Conservation (phyloP, 2,797 vertebrate species). For the Sitta carolinensis region DNA sequence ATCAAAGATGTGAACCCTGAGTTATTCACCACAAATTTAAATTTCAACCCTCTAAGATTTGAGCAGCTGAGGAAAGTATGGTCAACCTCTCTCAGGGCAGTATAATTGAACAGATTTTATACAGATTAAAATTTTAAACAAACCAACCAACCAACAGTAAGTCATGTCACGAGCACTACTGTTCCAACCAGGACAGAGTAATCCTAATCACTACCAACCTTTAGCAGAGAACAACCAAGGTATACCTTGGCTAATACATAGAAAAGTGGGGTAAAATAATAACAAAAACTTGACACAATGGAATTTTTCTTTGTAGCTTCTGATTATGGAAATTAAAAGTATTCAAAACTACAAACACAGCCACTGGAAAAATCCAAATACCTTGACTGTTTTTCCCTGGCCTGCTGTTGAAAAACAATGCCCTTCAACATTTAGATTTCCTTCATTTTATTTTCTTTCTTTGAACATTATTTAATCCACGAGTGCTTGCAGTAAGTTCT, state of each 20-base stretch:
- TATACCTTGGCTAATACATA: background rate
- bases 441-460: background rate
- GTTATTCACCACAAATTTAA: background rate
- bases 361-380: background rate
- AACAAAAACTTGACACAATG: background rate
- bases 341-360: background rate
- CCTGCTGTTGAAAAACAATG: background rate
- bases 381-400: background rate
- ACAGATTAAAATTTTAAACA: background rate
- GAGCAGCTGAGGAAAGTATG: background rate
- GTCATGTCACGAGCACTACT: background rate
- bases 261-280: background rate
- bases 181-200: background rate
- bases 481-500: background rate
- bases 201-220: background rate
- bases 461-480: background rate
- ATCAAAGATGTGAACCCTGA: background rate
- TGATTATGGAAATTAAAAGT: background rate
- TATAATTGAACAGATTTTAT: background rate
- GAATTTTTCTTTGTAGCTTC: background rate
- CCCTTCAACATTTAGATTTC: background rate
- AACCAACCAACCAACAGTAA: background rate
- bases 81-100: background rate
- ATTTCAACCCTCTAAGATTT: background rate
- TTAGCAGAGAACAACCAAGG: background rate